Percentiles rank a stretch among this genome's conserved stretches.
These are phyloP conservation scores for Drosophila sp. DNA, from an alignment of 1,140 invertebrate species.

Conservation along the genomic window DNA sequence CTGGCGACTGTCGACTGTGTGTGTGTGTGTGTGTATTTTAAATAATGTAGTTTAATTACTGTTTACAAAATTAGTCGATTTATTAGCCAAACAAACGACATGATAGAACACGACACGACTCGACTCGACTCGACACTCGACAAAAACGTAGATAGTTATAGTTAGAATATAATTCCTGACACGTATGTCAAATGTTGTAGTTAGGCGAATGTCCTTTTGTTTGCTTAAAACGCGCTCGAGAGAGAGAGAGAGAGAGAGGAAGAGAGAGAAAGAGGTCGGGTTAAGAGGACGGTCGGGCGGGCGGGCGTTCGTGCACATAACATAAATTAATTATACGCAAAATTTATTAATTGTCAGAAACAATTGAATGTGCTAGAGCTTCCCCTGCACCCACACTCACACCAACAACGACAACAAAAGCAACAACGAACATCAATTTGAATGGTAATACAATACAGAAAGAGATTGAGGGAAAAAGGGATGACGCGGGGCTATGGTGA, in stretches of 20 bases:
- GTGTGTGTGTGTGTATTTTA: conserved; percentile 30
- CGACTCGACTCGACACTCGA: neutral
- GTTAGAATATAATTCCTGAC: conserved; percentile 35
- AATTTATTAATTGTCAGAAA: conserved; percentile 74
- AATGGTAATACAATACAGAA: conserved; percentile 6
- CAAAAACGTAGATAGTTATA: conserved; percentile 1
- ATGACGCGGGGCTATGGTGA: neutral
- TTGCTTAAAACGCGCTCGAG: conserved; percentile 48
- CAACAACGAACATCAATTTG: conserved; percentile 13
- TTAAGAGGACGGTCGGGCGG: neutral
- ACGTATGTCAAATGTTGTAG: conserved; percentile 34
- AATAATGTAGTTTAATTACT: conserved; percentile 68
- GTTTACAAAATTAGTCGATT: conserved; percentile 58
- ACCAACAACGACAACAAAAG: neutral
- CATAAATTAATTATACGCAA: conserved; percentile 72
- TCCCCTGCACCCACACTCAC: neutral
- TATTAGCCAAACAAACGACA: conserved; percentile 48
- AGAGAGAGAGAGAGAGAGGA: neutral
- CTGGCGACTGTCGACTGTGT: neutral
- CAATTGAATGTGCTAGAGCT: conserved; percentile 52
- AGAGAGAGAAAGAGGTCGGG: neutral
- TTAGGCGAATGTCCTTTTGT: conserved; percentile 51
- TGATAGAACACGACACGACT: neutral
- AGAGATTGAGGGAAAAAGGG: neutral
- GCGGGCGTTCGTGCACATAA: conserved; percentile 28